phyloP scores from a whole-genome alignment of 2,113 vertebrate species.

The Aspidoscelis tigris region DNA sequence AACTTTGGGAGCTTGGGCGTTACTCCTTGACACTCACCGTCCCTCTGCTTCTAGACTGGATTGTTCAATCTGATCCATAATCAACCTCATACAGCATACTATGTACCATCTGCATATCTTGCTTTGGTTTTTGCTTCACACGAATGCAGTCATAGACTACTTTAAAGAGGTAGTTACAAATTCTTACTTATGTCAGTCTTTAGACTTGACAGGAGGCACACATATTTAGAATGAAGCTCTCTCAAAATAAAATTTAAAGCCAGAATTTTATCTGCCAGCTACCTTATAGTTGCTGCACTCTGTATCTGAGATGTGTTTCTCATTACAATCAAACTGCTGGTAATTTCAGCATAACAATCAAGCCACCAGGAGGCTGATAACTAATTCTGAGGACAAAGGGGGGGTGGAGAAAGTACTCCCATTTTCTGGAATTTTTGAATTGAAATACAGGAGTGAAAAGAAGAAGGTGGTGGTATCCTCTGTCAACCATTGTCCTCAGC shows the following conservation, averaged over 20 bases:
- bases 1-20: neutral
- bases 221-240: neutral
- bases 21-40: neutral
- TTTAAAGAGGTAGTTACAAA: neutral
- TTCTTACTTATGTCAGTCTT: neutral
- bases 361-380: neutral
- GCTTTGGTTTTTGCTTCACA: neutral
- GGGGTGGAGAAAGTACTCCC: neutral
- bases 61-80: too few species aligned
- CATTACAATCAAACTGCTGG: neutral
- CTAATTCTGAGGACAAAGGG: neutral
- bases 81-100: too few species aligned
- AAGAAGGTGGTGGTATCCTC: slow-evolving; percentile 39
- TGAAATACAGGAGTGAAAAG: slow-evolving; percentile 6
- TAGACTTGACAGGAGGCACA: neutral
- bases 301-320: slow-evolving; percentile 2
- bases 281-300: neutral
- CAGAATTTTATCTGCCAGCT: neutral
- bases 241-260: neutral
- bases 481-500: slow-evolving; percentile 21
- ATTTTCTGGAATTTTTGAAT: neutral
- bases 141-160: neutral
- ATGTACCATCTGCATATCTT: neutral
- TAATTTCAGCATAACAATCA: slow-evolving; percentile 24
- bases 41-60: too few species aligned